Conservation (phyloP, 2,113 vertebrate species). For the Anas platyrhynchos region DNA sequence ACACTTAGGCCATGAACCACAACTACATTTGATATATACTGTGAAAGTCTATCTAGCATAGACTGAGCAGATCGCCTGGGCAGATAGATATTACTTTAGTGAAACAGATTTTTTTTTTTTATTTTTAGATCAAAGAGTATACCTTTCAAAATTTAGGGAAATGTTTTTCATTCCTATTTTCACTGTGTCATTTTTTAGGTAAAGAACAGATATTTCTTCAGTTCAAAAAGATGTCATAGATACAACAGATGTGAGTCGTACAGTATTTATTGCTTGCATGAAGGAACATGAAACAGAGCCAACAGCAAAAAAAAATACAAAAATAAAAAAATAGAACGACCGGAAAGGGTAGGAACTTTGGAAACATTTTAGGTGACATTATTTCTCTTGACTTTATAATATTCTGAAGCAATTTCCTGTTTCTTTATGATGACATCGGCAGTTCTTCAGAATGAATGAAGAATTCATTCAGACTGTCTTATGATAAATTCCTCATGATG, state of each 20-base stretch:
- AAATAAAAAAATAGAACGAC: not conserved
- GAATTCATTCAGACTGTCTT: not conserved
- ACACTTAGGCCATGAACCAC: not conserved
- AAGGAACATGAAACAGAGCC: not conserved
- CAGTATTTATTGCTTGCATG: not conserved
- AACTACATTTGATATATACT: not conserved
- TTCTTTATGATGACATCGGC: not conserved
- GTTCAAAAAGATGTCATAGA: not conserved
- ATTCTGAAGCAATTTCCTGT: not conserved
- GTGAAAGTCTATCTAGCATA: not conserved
- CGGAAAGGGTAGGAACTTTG: not conserved
- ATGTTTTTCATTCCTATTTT: not conserved
- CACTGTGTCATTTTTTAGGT: not conserved
- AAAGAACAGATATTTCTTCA: not conserved
- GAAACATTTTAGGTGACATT: not conserved
- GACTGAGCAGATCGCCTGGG: not conserved
- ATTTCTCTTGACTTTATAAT: not conserved
- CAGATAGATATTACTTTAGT: not conserved
- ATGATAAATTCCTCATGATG: not conserved
- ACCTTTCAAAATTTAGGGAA: not conserved
- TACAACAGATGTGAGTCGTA: not conserved
- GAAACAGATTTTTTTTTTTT: not conserved
- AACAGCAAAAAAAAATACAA: not conserved
- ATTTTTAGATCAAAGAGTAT: not conserved
- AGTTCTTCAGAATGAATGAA: conserved; percentile 1